A percentile compares a stretch with the other conserved stretches of the same genome.
These are phyloP conservation scores for Tachyglossus aculeatus DNA, from an alignment of 2,797 vertebrate species.

Conservation along the genomic window DNA sequence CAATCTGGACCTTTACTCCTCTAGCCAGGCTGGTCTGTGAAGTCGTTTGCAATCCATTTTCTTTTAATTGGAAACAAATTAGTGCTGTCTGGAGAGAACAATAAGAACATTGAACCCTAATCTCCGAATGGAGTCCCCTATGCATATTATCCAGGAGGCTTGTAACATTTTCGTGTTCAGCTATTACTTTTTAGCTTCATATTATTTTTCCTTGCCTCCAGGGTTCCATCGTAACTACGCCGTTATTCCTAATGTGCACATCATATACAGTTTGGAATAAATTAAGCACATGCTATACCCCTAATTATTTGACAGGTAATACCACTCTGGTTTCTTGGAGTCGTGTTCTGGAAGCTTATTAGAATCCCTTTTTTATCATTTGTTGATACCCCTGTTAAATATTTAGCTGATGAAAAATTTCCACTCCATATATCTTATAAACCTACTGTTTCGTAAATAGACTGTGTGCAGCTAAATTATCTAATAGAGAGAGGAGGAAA, in stretches of 20 bases:
- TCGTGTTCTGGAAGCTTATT: conserved; percentile 47
- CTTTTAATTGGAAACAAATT: conserved; percentile 77
- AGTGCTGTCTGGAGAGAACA: conserved; percentile 69
- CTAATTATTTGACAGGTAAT: conserved; percentile 68
- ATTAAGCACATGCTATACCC: conserved; percentile 58
- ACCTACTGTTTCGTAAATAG: conserved; percentile 65
- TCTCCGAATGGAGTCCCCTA: conserved; percentile 41
- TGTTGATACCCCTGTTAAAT: conserved; percentile 45
- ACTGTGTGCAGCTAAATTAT: conserved; percentile 38
- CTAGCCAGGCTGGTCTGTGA: conserved; percentile 48
- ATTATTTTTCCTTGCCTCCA: conserved; percentile 69
- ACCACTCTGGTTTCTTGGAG: conserved; percentile 26
- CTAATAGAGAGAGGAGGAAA: conserved; percentile 29
- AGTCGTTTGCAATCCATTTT: conserved; percentile 64
- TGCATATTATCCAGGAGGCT: conserved; percentile 30
- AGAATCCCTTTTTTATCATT: conserved; percentile 43
- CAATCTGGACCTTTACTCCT: conserved; percentile 40
- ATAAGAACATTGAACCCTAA: conserved; percentile 48
- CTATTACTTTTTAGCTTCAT: conserved; percentile 52
- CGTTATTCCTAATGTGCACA: conserved; percentile 69
- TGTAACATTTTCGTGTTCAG: conserved; percentile 46
- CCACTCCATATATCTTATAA: conserved; percentile 37
- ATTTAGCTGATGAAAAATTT: conserved; percentile 50
- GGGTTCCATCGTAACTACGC: conserved; percentile 60
- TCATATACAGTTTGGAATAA: conserved; percentile 67